phyloP scores from a whole-genome alignment of 2,888 invertebrate species.

The Stenurella melanura region DNA sequence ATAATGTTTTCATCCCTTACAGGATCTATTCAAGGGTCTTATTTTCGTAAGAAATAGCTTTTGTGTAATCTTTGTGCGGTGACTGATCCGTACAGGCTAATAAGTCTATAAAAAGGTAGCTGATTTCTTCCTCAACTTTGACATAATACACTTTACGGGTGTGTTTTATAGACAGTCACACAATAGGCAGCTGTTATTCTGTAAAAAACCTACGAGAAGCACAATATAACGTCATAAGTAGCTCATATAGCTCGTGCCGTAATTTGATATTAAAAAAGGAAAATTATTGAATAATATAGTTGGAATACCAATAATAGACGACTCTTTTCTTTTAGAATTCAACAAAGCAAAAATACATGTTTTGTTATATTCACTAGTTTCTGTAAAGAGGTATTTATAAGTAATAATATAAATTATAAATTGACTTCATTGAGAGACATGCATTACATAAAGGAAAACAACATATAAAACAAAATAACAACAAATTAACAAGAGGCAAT shows the following conservation, averaged over 20 bases:
- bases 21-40: background rate
- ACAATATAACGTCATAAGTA: slow-evolving; percentile 12
- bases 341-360: too few relatives aligned
- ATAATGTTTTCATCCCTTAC: background rate
- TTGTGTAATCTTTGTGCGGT: slow-evolving; percentile 36
- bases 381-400: too few relatives aligned
- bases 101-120: slow-evolving; percentile 57
- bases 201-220: slow-evolving; percentile 28
- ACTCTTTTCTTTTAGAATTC: too few relatives aligned
- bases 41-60: slow-evolving; percentile 32
- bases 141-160: slow-evolving; percentile 45
- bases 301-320: background rate
- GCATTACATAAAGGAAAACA: too few relatives aligned
- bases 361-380: too few relatives aligned
- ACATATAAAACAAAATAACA: too few relatives aligned
- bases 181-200: slow-evolving; percentile 53
- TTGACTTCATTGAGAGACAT: too few relatives aligned
- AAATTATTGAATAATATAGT: background rate
- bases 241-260: slow-evolving; percentile 41
- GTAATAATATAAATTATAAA: too few relatives aligned
- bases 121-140: slow-evolving; percentile 48
- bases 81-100: slow-evolving; percentile 53
- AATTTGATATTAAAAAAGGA: slow-evolving; percentile 40
- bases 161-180: slow-evolving; percentile 47
- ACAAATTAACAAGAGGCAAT: too few relatives aligned